Evolutionary conservation across 2,113 vertebrate species (phyloP), one percentile per base, ranked within the genome.

Genomic region (Phalacrocorax aristotelis): DNA sequence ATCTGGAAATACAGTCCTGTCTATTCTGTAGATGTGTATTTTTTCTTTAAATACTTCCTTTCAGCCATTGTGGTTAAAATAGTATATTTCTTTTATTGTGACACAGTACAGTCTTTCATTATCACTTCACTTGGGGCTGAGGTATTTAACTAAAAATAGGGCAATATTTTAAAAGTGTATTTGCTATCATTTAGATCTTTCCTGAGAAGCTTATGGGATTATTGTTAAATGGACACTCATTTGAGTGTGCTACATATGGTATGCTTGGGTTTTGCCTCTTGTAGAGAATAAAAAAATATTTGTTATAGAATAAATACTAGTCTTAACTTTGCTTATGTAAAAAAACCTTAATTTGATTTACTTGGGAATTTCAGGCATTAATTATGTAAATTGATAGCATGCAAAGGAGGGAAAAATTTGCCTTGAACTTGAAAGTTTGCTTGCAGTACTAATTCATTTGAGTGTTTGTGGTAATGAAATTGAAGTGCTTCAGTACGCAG

Each of bases 121-220:
- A 49, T 83, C 60, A 8, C 51, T 84, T 84, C 40, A 40, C 5
- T 78, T 46, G 38, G 32, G 13, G 30, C 2, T 89, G 79, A 82
- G 44, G 61, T 89, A 69, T 84, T 96, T 96, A 89, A 89, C 78
- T 82, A 69, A 94, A 96, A 92, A 80, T 79, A 93, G 86, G 83
- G 94, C 83, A 90, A 48, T 84, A 77, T 89, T 75, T 90, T 87
- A 66, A 60, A 96, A 94, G 40, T 90, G 54, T 74, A 38, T 94
- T 96, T 93, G 74, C n/a, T 77, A 4, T 69, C 38, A 7, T 48
- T 36, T 87, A 68, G 74, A 42, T 88, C 76, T 88, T 97, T 74
- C 68, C 25, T 91, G 88, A 93, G 91, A 75, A 88, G 87, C 88
- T 94, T 96, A 92, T 4, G 21, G 77, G 83, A 96, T 95, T 97